Conservation (phyloP, 2,113 vertebrate genomes). For the Barnardius zonarius region DNA sequence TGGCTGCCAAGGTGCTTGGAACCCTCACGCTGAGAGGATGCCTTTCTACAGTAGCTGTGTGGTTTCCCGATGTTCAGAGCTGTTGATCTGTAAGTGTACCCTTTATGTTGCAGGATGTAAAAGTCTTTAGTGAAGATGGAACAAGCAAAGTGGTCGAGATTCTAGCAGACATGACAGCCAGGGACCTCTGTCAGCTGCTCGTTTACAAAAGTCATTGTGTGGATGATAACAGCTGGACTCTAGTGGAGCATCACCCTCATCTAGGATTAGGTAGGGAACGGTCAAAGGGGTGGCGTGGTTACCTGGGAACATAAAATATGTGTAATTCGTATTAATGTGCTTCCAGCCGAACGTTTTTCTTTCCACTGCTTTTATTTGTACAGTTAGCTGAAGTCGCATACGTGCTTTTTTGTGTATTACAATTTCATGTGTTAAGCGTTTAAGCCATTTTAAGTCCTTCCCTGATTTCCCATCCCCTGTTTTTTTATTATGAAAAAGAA, state of each 20-base stretch:
- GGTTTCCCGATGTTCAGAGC: background rate
- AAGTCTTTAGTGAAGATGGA: slow-evolving; percentile 96
- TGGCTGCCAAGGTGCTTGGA: slow-evolving; percentile 32
- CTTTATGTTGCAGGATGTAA: slow-evolving; percentile 88
- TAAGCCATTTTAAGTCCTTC: background rate
- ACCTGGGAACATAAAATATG: background rate
- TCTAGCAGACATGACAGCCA: slow-evolving; percentile 92
- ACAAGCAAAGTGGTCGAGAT: slow-evolving; percentile 95
- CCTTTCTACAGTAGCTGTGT: background rate
- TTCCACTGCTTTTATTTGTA: slow-evolving; percentile 34
- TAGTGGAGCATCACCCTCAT: slow-evolving; percentile 95
- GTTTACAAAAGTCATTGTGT: slow-evolving; percentile 97
- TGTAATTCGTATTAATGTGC: background rate
- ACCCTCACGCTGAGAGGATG: background rate
- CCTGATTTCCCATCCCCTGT: background rate
- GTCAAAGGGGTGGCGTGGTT: slow-evolving; percentile 41
- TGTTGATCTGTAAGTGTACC: slow-evolving; percentile 47
- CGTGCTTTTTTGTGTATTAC: slow-evolving; percentile 25
- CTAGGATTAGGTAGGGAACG: slow-evolving; percentile 88
- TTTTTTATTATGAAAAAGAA: background rate
- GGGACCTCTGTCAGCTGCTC: slow-evolving; percentile 96
- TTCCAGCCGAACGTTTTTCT: background rate
- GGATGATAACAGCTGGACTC: slow-evolving; percentile 97
- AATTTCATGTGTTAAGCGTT: background rate
- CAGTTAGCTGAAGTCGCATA: slow-evolving; percentile 1